Conservation (phyloP, 2,113 vertebrate species). For the human region DNA sequence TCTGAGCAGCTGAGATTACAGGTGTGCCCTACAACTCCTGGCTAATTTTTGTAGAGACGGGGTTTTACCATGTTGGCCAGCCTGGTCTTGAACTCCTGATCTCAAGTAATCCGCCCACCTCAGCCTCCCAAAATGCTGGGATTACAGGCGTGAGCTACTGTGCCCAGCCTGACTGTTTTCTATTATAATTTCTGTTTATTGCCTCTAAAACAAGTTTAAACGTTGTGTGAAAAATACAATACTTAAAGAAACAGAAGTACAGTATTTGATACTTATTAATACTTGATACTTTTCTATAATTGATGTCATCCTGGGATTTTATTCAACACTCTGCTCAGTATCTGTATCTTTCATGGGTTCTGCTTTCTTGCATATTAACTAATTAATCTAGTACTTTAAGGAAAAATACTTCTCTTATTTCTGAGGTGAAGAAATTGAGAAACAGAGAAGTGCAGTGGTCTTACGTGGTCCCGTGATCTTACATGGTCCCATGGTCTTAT, state of each 20-base stretch:
- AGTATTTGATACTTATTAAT: neutral
- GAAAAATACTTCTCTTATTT: neutral
- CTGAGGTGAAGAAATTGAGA: neutral
- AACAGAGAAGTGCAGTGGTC: neutral
- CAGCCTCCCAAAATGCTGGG: no score
- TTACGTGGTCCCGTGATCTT: neutral
- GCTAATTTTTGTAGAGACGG: no score
- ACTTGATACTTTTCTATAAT: neutral
- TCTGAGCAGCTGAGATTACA: no score
- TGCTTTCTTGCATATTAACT: neutral
- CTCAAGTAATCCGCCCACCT: no score
- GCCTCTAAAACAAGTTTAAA: neutral
- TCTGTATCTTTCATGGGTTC: neutral
- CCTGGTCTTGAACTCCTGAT: no score
- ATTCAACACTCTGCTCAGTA: neutral
- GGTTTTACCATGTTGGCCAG: no score
- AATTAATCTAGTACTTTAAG: neutral
- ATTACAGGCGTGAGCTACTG: no score
- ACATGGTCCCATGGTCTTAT: neutral
- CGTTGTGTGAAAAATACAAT: neutral
- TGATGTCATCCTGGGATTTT: neutral
- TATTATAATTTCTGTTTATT: conserved; percentile 23
- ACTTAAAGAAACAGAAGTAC: neutral
- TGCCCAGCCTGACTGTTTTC: neutral
- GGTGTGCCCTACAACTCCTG: no score